These are phyloP conservation scores for Rhagoletis pomonella DNA, from an alignment of 1,140 invertebrate species.

Conservation along the genomic window DNA sequence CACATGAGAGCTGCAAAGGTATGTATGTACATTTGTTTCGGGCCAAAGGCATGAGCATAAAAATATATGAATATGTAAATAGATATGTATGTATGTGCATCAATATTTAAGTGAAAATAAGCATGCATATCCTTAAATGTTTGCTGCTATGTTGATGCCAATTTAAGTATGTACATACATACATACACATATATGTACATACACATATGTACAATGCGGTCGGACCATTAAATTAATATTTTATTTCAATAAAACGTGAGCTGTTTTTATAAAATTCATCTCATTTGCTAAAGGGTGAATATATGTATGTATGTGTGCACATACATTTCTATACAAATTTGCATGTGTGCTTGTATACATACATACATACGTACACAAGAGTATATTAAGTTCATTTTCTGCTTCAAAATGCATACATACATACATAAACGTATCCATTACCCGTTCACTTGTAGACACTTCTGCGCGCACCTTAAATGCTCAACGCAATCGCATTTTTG, in stretches of 20 bases:
- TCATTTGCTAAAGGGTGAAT: slow-evolving; percentile 64
- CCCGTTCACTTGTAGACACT: not conserved
- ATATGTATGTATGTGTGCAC: not conserved
- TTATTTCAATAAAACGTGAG: slow-evolving; percentile 73
- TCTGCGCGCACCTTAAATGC: not conserved
- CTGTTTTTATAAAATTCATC: slow-evolving; percentile 73
- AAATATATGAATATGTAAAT: not conserved
- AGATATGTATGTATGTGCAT: not conserved
- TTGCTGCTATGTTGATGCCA: not conserved
- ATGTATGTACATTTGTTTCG: not conserved
- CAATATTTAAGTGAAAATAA: slow-evolving; percentile 39
- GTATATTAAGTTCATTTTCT: not conserved
- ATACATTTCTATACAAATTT: not conserved
- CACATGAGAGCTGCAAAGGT: not conserved
- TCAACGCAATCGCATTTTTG: not conserved
- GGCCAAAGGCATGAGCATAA: too few species aligned
- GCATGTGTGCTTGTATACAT: too few species aligned
- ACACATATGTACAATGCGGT: not conserved
- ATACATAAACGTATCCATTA: not conserved
- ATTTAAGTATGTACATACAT: not conserved
- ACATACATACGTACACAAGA: not conserved
- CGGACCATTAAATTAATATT: slow-evolving; percentile 72
- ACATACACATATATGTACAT: not conserved
- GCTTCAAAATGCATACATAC: slow-evolving; percentile 41
- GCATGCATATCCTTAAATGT: slow-evolving; percentile 10